Percentiles rank a stretch among this genome's conserved stretches.
Conservation (phyloP, 1,140 invertebrate genomes). For the Cylas formicarius region DNA sequence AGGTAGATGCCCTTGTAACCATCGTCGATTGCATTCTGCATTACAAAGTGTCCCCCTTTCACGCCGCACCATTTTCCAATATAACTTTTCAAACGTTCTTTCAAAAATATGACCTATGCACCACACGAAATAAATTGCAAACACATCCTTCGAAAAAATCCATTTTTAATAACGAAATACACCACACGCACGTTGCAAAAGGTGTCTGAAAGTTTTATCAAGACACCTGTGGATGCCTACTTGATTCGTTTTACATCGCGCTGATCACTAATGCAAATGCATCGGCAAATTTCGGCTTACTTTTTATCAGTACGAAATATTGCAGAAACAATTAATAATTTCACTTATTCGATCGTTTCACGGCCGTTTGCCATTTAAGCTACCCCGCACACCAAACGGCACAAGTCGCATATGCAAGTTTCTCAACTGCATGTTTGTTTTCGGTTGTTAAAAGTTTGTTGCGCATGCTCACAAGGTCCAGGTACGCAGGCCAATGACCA, state of each 20-base stretch:
- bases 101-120: too few species aligned
- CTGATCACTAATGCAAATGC: too few species aligned
- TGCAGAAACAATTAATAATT: too few species aligned
- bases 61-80: too few species aligned
- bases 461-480: slow-evolving; percentile 11
- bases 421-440: slow-evolving; percentile 14
- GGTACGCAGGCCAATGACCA: slow-evolving; percentile 16
- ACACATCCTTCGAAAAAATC: background rate
- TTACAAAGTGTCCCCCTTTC: too few species aligned
- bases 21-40: too few species aligned
- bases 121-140: too few species aligned
- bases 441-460: slow-evolving; percentile 13
- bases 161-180: background rate
- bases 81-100: too few species aligned
- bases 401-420: slow-evolving; percentile 13
- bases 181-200: slow-evolving; percentile 3
- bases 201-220: slow-evolving; percentile 14
- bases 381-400: background rate
- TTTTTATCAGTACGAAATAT: too few species aligned
- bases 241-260: too few species aligned
- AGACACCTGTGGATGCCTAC: slow-evolving; percentile 17
- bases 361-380: slow-evolving; percentile 2
- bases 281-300: too few species aligned
- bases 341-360: background rate
- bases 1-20: too few species aligned